Base-by-base conservation (phyloP, 2,888 invertebrate species). In the Cactoblastis cactorum region DNA sequence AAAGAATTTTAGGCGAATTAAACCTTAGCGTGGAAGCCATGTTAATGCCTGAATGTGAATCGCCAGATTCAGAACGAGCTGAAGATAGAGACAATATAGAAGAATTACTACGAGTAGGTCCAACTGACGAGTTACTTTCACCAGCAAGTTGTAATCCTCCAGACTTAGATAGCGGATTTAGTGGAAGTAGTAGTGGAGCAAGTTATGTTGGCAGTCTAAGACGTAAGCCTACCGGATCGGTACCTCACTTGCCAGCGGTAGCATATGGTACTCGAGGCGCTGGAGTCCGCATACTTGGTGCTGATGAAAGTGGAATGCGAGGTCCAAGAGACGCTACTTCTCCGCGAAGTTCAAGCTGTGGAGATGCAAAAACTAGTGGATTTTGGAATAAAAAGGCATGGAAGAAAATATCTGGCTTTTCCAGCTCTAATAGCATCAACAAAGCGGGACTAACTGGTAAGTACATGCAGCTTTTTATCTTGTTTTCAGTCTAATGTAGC, bases 11-110 rank as follows among this genome's bases (percentile, higher is more conserved):
- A 57, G 96, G 95, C 39, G 96, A 97, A 80, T 87, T 97, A 53
- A 96, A 96, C 90, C 91, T 97, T 54, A 95, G 96, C 63, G 95
- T 95, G 39, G 96, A 97, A 84, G 96, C 95, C 41, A 96, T 97
- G 96, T 83, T 97, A 59, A 97, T 96, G 96, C 96, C 96, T 14
- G 92, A 94, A 69, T 92, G 92, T 57, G 92, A 91, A 83, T 92
- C 91, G 60, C 92, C 90, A 61, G 91, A 91, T 75, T 92, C 92
- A 46, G 93, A 92, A 74, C 91, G 92, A 67, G 92, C 91, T 52
- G 92, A 92, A 69, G 91, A 90, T 58, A 90, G 91, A 69, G 92
- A 92, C 71, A 92, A 91, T 70, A 87, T 92, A 57, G 91, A 92
- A 65, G 94, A 94, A 72, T 80, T 94, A 60, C 80, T 95, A 62